A percentile compares a stretch with the other conserved stretches of the same genome.
These are phyloP conservation scores for Monoplex corrugatus DNA, from an alignment of 2,888 invertebrate species.

Conservation along the genomic window DNA sequence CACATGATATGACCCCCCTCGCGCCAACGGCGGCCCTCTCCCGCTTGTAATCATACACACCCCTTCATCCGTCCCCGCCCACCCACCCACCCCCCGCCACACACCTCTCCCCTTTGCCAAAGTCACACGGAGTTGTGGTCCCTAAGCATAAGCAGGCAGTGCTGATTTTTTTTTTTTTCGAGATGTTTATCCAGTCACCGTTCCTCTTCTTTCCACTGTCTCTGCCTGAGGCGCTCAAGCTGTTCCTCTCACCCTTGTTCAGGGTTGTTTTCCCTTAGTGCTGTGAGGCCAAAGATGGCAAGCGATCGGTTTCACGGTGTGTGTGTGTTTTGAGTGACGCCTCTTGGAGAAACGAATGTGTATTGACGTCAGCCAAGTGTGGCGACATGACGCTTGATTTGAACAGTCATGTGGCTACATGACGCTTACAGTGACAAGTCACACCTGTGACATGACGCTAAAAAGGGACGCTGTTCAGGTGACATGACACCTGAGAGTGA, in stretches of 20 bases:
- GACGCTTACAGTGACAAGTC: too few species aligned
- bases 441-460: too few species aligned
- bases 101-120: neutral
- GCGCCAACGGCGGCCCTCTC: too few species aligned
- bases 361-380: neutral
- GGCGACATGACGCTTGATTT: too few species aligned
- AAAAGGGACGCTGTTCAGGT: too few species aligned
- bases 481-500: too few species aligned
- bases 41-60: neutral
- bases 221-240: slow-evolving; percentile 39
- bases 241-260: slow-evolving; percentile 48
- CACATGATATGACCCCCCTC: too few species aligned
- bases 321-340: neutral
- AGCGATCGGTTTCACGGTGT: slow-evolving; percentile 36
- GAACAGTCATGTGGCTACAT: too few species aligned
- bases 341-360: neutral
- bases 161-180: slow-evolving; percentile 44
- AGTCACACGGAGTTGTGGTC: neutral
- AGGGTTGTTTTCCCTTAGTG: slow-evolving; percentile 39
- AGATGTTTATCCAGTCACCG: slow-evolving; percentile 48
- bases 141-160: slow-evolving; percentile 44
- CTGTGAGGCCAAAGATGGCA: neutral
- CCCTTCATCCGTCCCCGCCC: neutral
- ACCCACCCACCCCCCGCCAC: neutral
- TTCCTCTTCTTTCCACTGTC: neutral